Conservation (phyloP, 2,113 vertebrate genomes). For the Ceyx cyanopectus region DNA sequence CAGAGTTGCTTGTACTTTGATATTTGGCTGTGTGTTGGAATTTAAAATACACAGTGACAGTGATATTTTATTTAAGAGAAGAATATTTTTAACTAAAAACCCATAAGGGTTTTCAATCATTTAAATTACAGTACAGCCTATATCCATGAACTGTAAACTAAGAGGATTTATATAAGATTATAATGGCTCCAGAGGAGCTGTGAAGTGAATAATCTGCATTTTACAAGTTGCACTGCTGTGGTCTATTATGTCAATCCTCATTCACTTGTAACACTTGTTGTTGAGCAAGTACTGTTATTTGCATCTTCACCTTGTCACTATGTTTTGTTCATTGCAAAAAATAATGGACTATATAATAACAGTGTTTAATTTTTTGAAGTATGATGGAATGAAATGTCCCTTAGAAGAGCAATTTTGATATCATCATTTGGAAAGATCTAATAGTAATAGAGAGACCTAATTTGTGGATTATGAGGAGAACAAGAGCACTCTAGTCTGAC, state of each 20-base stretch:
- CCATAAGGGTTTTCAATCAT: not conserved
- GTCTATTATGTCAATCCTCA: conserved; percentile 27
- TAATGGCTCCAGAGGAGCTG: not conserved
- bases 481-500: not conserved
- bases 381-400: not conserved
- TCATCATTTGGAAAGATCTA: not conserved
- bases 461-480: not conserved
- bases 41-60: not conserved
- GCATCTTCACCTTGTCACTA: conserved; percentile 4
- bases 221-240: conserved; percentile 1
- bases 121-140: conserved; percentile 3
- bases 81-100: not conserved
- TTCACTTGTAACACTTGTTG: conserved; percentile 1
- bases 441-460: not conserved
- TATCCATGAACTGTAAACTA: not conserved
- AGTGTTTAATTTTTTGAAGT: not conserved
- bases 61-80: not conserved
- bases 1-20: not conserved
- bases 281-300: conserved; percentile 6
- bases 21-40: not conserved
- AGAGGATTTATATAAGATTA: conserved; percentile 32
- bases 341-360: not conserved
- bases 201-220: conserved; percentile 44
- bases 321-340: not conserved
- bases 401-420: not conserved